phyloP scores from a whole-genome alignment of 2,113 vertebrate genomes.

The Pelodiscus sinensis region DNA sequence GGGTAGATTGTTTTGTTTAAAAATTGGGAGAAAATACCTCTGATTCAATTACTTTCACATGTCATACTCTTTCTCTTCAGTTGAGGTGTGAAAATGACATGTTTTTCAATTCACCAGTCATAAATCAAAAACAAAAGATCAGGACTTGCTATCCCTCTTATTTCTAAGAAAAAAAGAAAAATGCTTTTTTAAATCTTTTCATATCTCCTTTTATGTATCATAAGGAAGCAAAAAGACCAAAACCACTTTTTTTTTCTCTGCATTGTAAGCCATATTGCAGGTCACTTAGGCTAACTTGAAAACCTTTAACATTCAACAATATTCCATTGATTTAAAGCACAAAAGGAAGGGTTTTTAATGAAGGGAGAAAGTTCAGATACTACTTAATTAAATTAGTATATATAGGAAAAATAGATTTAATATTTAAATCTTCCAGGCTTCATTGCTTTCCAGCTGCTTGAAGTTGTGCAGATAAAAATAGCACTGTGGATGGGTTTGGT shows the following conservation, averaged over 20 bases:
- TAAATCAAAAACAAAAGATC: not conserved
- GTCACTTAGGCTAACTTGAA: not conserved
- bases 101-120: not conserved
- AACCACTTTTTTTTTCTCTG: not conserved
- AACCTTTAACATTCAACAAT: not conserved
- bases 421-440: not conserved
- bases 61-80: not conserved
- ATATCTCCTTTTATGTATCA: not conserved
- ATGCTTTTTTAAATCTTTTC: not conserved
- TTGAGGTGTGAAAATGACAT: not conserved
- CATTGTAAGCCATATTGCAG: not conserved
- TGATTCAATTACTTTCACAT: not conserved
- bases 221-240: not conserved
- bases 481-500: not conserved
- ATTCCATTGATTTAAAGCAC: not conserved
- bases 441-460: not conserved
- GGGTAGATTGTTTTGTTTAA: not conserved
- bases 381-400: not conserved
- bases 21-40: not conserved
- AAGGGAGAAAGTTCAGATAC: not conserved
- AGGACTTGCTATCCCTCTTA: too few relatives aligned
- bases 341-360: not conserved
- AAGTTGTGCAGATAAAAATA: not conserved
- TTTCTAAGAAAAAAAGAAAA: not conserved
- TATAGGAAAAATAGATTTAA: not conserved